phyloP scores from a whole-genome alignment of 2,888 invertebrate species.

The Scaptomyza polygonia region DNA sequence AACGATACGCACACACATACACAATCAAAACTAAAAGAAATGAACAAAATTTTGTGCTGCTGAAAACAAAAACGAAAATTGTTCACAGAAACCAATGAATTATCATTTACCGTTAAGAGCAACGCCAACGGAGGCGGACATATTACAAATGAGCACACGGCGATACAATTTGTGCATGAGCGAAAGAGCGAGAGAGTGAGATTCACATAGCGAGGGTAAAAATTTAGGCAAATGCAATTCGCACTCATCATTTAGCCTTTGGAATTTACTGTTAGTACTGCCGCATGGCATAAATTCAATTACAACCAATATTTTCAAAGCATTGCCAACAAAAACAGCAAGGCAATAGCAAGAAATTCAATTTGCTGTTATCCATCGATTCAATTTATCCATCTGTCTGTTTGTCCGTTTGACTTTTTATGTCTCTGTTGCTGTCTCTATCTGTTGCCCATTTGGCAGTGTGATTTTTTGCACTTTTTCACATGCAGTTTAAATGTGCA shows the following conservation, averaged over 20 bases:
- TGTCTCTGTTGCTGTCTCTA: conserved; percentile 13
- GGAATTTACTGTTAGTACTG: conserved; percentile 29
- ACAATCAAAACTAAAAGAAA: conserved; percentile 18
- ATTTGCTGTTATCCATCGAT: conserved; percentile 65
- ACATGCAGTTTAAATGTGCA: conserved; percentile 51
- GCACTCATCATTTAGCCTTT: conserved; percentile 48
- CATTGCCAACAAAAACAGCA: conserved; percentile 39
- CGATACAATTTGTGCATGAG: conserved; percentile 16
- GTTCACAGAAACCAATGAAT: conserved; percentile 34
- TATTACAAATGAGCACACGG: conserved; percentile 29
- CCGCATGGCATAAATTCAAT: conserved; percentile 67
- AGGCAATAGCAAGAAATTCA: conserved; percentile 47
- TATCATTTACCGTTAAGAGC: conserved; percentile 50
- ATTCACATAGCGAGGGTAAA: not conserved
- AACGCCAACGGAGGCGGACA: conserved; percentile 10
- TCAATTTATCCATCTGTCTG: conserved; percentile 27
- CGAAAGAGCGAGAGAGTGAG: not conserved
- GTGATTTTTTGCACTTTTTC: conserved; percentile 72
- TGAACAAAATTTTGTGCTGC: not conserved
- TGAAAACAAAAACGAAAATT: conserved; percentile 27
- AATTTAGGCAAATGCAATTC: conserved; percentile 34
- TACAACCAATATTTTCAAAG: conserved; percentile 64
- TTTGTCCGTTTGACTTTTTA: conserved; percentile 4
- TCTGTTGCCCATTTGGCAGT: conserved; percentile 30
- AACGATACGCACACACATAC: conserved; percentile 22